phyloP scores from a whole-genome alignment of 2,113 vertebrate genomes.

The Sialia sialis region DNA sequence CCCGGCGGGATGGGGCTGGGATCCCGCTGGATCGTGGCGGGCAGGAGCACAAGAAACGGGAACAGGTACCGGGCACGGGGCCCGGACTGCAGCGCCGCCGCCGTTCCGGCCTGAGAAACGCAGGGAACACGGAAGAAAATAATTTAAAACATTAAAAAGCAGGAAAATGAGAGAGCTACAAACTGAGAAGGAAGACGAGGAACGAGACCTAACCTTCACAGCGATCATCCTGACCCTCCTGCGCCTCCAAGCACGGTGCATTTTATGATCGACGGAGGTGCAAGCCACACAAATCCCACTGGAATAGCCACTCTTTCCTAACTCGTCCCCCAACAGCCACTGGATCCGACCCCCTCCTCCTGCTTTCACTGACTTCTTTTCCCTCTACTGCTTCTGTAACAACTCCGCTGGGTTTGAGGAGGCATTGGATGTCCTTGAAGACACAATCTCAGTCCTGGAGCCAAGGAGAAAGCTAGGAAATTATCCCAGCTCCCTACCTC shows the following conservation, averaged over 20 bases:
- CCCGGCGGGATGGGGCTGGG: neutral
- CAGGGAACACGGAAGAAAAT: neutral
- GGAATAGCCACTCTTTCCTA: neutral
- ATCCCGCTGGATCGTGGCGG: fast-evolving
- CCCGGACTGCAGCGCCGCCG: neutral
- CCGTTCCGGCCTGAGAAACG: neutral
- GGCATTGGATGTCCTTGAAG: neutral
- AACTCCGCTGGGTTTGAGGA: neutral
- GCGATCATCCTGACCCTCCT: neutral
- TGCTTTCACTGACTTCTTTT: neutral
- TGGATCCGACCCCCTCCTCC: neutral
- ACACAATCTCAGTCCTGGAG: neutral
- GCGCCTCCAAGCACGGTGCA: neutral
- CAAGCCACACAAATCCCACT: neutral
- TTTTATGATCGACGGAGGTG: neutral
- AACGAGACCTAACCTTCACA: neutral
- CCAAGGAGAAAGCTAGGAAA: neutral
- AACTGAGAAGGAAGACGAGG: neutral
- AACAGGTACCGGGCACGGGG: neutral
- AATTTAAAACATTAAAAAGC: too few species aligned
- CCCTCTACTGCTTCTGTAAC: neutral
- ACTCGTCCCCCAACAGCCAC: neutral
- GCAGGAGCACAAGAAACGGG: neutral
- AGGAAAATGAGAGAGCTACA: neutral
- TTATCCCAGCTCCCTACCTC: neutral